phyloP scores from a whole-genome alignment of 1,140 invertebrate genomes.

The Zaprionus ghesquierei region DNA sequence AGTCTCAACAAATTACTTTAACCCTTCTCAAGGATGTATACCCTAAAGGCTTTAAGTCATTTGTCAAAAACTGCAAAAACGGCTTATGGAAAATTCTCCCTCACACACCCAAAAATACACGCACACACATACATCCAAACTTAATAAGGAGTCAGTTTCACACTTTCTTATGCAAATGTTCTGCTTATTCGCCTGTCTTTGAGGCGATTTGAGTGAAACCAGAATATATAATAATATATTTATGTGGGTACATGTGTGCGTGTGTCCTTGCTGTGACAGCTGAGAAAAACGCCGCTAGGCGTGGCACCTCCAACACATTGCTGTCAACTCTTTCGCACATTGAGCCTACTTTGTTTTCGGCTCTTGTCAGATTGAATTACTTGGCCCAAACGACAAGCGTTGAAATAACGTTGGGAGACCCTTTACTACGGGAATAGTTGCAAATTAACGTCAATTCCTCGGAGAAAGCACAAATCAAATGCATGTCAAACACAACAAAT shows the following conservation, averaged over 20 bases:
- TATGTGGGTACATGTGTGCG: background rate
- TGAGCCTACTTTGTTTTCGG: constrained; percentile 66
- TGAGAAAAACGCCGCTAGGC: constrained; percentile 29
- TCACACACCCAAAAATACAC: background rate
- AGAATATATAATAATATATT: constrained; percentile 22
- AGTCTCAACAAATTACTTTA: constrained; percentile 78
- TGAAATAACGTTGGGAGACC: constrained; percentile 37
- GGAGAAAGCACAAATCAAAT: constrained; percentile 52
- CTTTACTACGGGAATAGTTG: constrained; percentile 4
- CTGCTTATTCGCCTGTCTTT: constrained; percentile 51
- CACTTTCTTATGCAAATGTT: constrained; percentile 77
- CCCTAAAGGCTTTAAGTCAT: constrained; percentile 77
- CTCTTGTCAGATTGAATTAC: constrained; percentile 76
- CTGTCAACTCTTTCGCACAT: constrained; percentile 74
- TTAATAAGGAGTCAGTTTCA: constrained; percentile 49
- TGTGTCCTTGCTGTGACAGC: constrained; percentile 1
- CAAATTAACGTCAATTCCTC: constrained; percentile 51
- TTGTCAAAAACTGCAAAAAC: constrained; percentile 75
- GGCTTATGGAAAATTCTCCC: constrained; percentile 38
- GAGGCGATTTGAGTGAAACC: constrained; percentile 42
- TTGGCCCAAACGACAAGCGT: constrained; percentile 44
- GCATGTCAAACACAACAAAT: constrained; percentile 55
- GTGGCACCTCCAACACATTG: constrained; percentile 38
- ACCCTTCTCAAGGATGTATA: constrained; percentile 66
- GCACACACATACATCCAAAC: background rate